phyloP scores from a whole-genome alignment of 1,140 invertebrate species.

The Rhysida immarginata region DNA sequence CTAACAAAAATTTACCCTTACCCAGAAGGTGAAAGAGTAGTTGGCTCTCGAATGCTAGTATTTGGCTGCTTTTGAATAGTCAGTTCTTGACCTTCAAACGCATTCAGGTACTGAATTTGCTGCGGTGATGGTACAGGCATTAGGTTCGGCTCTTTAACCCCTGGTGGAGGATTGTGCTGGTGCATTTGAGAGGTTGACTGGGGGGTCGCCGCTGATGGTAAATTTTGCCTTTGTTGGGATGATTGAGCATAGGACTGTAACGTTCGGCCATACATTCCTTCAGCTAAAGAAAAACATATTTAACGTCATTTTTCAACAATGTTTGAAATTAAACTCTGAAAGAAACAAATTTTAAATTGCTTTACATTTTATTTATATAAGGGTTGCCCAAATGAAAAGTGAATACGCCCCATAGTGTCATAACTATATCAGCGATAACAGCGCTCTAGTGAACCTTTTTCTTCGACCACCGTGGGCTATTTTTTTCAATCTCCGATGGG shows the following conservation, averaged over 20 bases:
- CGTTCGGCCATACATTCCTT: slow-evolving; percentile 62
- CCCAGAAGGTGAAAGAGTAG: slow-evolving; percentile 26
- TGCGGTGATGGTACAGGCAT: slow-evolving; percentile 93
- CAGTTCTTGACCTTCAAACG: slow-evolving; percentile 89
- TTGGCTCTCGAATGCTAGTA: slow-evolving; percentile 58
- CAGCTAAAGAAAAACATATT: slow-evolving; percentile 32
- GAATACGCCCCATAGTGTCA: no score
- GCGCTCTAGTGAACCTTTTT: no score
- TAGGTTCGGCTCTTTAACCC: slow-evolving; percentile 66
- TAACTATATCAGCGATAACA: no score
- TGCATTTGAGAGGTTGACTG: slow-evolving; percentile 14
- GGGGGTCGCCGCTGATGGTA: slow-evolving; percentile 17
- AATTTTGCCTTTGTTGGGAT: slow-evolving; percentile 41
- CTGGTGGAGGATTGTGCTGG: slow-evolving; percentile 5
- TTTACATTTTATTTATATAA: no score
- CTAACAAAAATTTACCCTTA: neutral
- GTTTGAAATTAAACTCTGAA: no score
- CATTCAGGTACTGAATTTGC: slow-evolving; percentile 87
- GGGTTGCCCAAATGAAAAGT: no score
- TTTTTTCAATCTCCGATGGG: no score
- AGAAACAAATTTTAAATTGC: no score
- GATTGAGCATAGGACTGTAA: slow-evolving; percentile 60
- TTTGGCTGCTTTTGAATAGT: slow-evolving; percentile 94
- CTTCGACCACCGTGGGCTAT: no score
- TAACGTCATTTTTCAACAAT: neutral